Evolutionary conservation across 92 coral and sea anemone genomes (phyloP), one percentile per base, ranked within the genome.

Genomic region (Galaxea fascicularis): DNA sequence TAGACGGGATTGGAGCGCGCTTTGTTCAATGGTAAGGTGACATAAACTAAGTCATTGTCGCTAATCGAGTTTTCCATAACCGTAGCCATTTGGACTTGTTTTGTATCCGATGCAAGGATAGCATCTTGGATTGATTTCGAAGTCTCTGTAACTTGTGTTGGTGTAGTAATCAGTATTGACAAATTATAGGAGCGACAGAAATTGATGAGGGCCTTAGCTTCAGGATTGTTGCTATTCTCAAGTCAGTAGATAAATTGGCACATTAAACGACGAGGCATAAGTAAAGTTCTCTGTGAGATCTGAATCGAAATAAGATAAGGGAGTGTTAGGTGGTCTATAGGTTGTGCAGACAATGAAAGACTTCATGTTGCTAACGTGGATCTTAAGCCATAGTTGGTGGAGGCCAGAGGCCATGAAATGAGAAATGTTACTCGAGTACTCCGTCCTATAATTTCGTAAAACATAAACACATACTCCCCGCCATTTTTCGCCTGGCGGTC

Each of bases 161-260:
- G 91, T 47, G 71, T 63, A 21, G 27, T 72, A 71, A 87, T 82
- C 52, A 87, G 77, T 67, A 71, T 78, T 72, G 91, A 52, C 74
- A 88, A 77, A 62, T 88, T 83, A 64, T 82, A 88, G 78, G 91
- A 88, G n/a, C 44, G 87, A n/a, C n/a, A n/a, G n/a, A n/a, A n/a
- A n/a, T n/a, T n/a, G n/a, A n/a, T n/a, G n/a, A n/a, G n/a, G n/a
- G n/a, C n/a, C n/a, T 47, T 51, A 73, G 31, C 56, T 22, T 83
- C 69, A 1, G 30, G 82, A 35, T 22, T 73, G 45, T 83, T 51
- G 56, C n/a, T 72, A 35, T 73, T 72, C 82, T 67, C 46, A 49
- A 62, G 51, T 84, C 22, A 84, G 52, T 7, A 84, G 54, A 28
- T 74, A 84, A 75, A 84, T 75, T 4, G 71, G 87, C 54, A 17